A percentile compares a stretch with the other conserved stretches of the same genome.
Conservation (phyloP, 2,888 invertebrate species). For the Aporophyla lueneburgensis region DNA sequence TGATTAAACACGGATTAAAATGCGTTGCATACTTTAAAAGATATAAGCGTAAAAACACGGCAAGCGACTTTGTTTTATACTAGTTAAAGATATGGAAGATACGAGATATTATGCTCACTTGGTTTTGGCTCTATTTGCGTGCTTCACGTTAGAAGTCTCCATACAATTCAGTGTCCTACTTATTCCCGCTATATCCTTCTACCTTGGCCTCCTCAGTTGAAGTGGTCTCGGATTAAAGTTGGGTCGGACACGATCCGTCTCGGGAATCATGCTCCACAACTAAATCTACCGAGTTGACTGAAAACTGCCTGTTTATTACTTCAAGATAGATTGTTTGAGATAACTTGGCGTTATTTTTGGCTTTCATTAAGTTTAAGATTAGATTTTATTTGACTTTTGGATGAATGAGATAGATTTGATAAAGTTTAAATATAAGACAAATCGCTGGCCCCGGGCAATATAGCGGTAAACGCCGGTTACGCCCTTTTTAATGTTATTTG, state of each 20-base stretch:
- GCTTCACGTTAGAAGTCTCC: background rate
- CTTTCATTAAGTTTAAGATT: background rate
- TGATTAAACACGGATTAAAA: too few relatives aligned
- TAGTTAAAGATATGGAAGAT: too few relatives aligned
- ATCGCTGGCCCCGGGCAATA: too few relatives aligned
- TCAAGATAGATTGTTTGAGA: slow-evolving; percentile 30
- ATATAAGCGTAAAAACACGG: too few relatives aligned
- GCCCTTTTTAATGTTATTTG: too few relatives aligned
- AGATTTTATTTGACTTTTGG: background rate
- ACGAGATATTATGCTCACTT: background rate
- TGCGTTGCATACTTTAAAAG: too few relatives aligned
- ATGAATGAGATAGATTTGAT: background rate
- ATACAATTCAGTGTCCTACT: background rate
- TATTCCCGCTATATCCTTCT: slow-evolving; percentile 29
- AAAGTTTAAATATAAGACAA: too few relatives aligned
- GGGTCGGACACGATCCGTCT: slow-evolving; percentile 70
- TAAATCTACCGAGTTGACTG: slow-evolving; percentile 53
- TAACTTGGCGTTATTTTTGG: background rate
- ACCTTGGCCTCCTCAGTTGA: slow-evolving; percentile 51
- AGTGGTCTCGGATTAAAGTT: slow-evolving; percentile 74
- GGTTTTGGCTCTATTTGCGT: background rate
- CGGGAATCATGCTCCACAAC: slow-evolving; percentile 71
- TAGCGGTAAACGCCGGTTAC: too few relatives aligned
- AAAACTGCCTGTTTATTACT: slow-evolving; percentile 46
- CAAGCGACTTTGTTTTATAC: too few relatives aligned